A percentile compares a stretch with the other conserved stretches of the same genome.
Evolutionary conservation across 2,797 vertebrate genomes (phyloP).

Genomic region (Danio tinwini): DNA sequence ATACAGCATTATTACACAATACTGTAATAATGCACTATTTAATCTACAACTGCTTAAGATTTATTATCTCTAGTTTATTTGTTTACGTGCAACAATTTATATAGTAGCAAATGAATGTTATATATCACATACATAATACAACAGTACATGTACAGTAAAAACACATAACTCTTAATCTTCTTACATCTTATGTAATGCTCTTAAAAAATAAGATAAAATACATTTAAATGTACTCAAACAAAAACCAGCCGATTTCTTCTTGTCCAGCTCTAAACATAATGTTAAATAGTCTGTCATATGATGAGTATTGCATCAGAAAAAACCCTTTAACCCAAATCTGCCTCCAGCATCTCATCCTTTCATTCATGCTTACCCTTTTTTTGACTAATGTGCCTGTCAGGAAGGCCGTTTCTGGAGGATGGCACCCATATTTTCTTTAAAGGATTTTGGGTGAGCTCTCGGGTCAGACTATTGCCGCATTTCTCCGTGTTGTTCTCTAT

Average conservation of each 20-base stretch:
- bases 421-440: conserved; percentile 96
- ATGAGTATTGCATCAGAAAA: conserved; percentile 20
- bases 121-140: background rate
- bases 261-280: background rate
- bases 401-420: conserved; percentile 89
- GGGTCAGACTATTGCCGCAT: conserved; percentile 68
- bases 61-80: too few species aligned
- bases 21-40: too few species aligned
- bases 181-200: background rate
- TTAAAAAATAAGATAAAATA: background rate
- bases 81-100: too few species aligned
- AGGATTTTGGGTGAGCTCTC: conserved; percentile 91
- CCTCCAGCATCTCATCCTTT: conserved; percentile 20
- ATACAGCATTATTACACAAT: too few species aligned
- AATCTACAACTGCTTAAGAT: too few species aligned
- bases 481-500: conserved; percentile 66
- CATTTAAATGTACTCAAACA: background rate
- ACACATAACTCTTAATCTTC: background rate
- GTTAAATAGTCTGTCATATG: background rate
- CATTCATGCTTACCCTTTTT: conserved; percentile 82
- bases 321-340: background rate
- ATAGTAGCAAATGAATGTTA: background rate
- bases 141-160: background rate
- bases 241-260: background rate
- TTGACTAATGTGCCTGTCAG: conserved; percentile 86